Conservation (phyloP, 1,140 invertebrate genomes). For the Ctenoplectra terminalis region DNA sequence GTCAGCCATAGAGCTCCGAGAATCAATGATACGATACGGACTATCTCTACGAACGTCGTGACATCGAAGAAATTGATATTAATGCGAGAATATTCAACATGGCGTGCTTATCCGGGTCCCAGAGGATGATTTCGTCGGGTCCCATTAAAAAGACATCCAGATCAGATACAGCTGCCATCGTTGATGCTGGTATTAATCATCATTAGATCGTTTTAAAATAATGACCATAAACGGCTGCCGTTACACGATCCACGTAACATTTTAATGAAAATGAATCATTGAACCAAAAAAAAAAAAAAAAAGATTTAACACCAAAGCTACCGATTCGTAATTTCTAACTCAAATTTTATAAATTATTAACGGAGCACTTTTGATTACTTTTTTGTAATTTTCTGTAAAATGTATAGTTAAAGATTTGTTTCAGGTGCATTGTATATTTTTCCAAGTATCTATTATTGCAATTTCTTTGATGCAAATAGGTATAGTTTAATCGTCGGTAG, state of each 20-base stretch:
- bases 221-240: background rate
- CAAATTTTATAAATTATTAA: too few species aligned
- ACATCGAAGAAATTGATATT: conserved; percentile 29
- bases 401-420: too few species aligned
- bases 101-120: background rate
- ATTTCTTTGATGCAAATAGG: too few species aligned
- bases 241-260: background rate
- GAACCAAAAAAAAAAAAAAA: too few species aligned
- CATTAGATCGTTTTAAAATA: conserved; percentile 4
- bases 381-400: too few species aligned
- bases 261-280: conserved; percentile 18
- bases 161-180: background rate
- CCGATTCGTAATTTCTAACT: too few species aligned
- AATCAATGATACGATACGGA: background rate
- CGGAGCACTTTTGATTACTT: too few species aligned
- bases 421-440: too few species aligned
- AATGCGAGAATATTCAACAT: background rate
- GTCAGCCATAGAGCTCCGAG: background rate
- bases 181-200: conserved; percentile 29
- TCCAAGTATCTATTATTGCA: too few species aligned
- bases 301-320: too few species aligned
- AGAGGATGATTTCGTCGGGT: background rate
- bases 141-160: background rate
- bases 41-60: background rate
- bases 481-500: too few species aligned